These are phyloP conservation scores for Dipodomys spectabilis DNA, from an alignment of 2,113 vertebrate species.

Conservation along the genomic window DNA sequence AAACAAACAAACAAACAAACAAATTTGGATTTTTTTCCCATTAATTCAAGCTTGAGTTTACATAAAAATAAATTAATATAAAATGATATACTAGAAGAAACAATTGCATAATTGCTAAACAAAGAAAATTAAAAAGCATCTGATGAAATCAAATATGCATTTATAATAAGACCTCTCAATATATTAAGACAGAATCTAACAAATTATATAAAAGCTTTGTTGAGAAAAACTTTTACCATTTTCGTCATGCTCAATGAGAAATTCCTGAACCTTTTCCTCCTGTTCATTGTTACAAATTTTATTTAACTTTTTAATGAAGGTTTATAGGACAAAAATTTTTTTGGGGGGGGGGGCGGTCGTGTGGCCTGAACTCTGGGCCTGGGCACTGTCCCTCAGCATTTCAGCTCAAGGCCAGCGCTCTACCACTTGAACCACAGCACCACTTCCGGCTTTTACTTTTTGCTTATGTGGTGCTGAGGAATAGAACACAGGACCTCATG, in stretches of 20 bases:
- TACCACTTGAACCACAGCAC: no score
- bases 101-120: background rate
- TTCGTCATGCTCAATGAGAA: background rate
- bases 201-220: background rate
- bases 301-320: background rate
- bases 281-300: background rate
- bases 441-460: no score
- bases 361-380: no score
- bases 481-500: no score
- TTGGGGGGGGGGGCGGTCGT: no score
- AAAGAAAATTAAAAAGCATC: background rate
- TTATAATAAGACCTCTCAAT: background rate
- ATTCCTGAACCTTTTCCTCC: background rate
- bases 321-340: background rate
- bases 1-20: no score
- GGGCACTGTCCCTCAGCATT: no score
- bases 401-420: no score
- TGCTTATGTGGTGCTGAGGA: no score
- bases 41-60: background rate
- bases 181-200: background rate
- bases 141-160: background rate
- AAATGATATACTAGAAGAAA: background rate
- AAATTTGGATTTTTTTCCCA: background rate
- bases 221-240: background rate
- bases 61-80: background rate